Conservation (phyloP, 2,113 vertebrate species). For the Eptesicus fuscus region DNA sequence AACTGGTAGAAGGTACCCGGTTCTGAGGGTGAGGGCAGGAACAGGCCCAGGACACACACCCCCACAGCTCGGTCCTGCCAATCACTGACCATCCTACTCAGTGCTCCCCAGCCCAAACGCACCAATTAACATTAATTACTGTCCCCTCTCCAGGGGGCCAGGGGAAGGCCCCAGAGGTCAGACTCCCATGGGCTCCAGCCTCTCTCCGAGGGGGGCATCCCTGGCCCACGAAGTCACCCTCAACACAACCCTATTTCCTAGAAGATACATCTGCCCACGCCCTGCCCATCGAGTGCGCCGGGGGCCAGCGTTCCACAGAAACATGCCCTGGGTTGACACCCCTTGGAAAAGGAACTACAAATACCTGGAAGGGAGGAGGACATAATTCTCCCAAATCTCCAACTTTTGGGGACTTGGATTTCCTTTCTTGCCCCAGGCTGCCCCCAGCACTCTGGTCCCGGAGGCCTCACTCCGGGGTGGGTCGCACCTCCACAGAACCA, state of each 20-base stretch:
- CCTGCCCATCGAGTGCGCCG: background rate
- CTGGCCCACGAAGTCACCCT: background rate
- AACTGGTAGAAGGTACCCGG: background rate
- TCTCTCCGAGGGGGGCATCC: background rate
- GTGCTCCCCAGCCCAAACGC: background rate
- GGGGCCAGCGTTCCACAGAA: background rate
- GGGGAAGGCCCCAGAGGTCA: background rate
- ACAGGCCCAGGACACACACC: background rate
- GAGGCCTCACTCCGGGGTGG: background rate
- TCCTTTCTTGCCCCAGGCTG: background rate
- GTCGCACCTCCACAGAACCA: background rate
- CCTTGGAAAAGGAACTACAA: background rate
- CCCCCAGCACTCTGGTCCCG: background rate
- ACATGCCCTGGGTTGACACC: background rate
- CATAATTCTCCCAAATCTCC: background rate
- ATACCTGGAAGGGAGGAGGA: background rate
- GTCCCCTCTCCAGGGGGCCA: background rate
- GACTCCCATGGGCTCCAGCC: background rate
- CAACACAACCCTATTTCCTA: background rate
- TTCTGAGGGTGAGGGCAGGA: background rate
- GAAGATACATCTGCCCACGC: background rate
- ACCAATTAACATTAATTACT: conserved; percentile 53
- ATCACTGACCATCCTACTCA: conserved; percentile 24
- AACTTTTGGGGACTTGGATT: background rate
- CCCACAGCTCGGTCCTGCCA: background rate